phyloP scores from a whole-genome alignment of 37 sponge, comb jelly and placozoan species.

The Cladorhizidae sp. region DNA sequence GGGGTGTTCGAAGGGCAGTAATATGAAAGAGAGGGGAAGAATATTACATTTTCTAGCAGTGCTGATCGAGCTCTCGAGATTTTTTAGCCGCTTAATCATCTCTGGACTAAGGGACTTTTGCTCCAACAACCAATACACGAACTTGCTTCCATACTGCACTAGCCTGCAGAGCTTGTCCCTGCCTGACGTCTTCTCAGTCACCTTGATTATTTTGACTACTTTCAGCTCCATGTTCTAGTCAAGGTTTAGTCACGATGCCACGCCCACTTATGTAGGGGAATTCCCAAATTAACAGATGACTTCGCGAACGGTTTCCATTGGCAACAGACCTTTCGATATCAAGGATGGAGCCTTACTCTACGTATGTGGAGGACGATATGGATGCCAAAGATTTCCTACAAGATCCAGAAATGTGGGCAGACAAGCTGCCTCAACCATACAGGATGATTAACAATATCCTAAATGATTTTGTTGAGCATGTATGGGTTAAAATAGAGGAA shows the following conservation, averaged over 20 bases:
- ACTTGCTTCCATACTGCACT: slow-evolving; percentile 70
- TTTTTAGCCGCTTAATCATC: slow-evolving; percentile 28
- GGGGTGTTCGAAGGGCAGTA: background rate
- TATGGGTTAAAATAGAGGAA: slow-evolving; percentile 33
- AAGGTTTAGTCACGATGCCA: no score
- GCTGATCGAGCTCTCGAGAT: slow-evolving; percentile 60
- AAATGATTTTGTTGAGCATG: slow-evolving; percentile 33
- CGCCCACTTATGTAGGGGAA: no score
- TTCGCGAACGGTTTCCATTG: background rate
- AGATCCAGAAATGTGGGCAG: slow-evolving; percentile 67
- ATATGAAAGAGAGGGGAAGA: background rate
- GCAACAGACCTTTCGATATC: no score
- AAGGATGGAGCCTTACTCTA: background rate
- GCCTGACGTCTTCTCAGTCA: slow-evolving; percentile 63
- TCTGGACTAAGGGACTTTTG: slow-evolving; percentile 21
- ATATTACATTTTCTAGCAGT: slow-evolving; percentile 73
- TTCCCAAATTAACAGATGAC: background rate
- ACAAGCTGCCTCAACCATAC: slow-evolving; percentile 73
- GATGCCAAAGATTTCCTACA: slow-evolving; percentile 47
- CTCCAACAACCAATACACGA: slow-evolving; percentile 55
- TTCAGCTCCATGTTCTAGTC: background rate
- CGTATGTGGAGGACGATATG: background rate
- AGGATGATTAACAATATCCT: slow-evolving; percentile 56
- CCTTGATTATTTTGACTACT: slow-evolving; percentile 25
- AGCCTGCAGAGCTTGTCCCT: slow-evolving; percentile 78